A percentile compares a stretch with the other conserved stretches of the same genome.
phyloP scores from a whole-genome alignment of 2,888 invertebrate species.

The Linyphia triangularis region DNA sequence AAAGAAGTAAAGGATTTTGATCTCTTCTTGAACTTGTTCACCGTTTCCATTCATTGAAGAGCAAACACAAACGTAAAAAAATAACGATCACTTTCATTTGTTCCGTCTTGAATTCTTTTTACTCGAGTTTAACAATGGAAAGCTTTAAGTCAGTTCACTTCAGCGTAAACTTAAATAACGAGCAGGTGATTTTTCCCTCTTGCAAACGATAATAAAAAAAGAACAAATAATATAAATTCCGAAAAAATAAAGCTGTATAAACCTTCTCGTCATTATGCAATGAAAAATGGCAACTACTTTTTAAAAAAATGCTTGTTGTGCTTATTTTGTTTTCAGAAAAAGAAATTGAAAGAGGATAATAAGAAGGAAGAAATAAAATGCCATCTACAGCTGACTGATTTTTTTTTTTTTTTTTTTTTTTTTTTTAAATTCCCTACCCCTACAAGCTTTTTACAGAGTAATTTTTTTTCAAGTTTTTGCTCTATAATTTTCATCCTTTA shows the following conservation, averaged over 20 bases:
- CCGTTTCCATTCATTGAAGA: neutral
- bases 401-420: neutral
- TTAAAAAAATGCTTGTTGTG: constrained; percentile 42
- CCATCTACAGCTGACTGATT: constrained; percentile 55
- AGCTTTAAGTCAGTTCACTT: constrained; percentile 48
- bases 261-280: constrained; percentile 44
- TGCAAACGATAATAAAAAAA: neutral
- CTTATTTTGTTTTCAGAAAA: constrained; percentile 7
- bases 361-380: constrained; percentile 52
- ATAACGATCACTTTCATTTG: neutral
- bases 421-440: constrained; percentile 8
- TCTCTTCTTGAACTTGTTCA: neutral
- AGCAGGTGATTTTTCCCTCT: constrained; percentile 37
- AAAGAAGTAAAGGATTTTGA: neutral
- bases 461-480: neutral
- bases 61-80: neutral
- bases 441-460: constrained; percentile 25
- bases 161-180: constrained; percentile 48
- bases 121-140: constrained; percentile 34
- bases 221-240: constrained; percentile 24
- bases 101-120: neutral
- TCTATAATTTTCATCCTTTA: neutral
- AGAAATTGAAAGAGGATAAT: constrained; percentile 24
- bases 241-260: constrained; percentile 55
- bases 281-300: constrained; percentile 21